Evolutionary conservation across 2,888 invertebrate genomes (phyloP), one percentile per base, ranked within the genome.

Genomic region (Tipula helvola): DNA sequence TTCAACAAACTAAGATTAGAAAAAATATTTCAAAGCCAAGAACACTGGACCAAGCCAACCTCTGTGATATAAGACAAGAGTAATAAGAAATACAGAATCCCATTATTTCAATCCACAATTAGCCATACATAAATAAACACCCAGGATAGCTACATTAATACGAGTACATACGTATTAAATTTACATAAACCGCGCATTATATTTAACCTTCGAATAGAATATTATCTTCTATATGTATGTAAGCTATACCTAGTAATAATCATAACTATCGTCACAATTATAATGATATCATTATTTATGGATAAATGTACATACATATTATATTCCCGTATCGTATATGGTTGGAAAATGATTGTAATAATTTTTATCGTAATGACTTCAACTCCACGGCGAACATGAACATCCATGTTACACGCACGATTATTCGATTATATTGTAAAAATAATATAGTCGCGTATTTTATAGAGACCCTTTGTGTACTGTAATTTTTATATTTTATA

Each of bases 251-350:
- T 71, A n/a, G n/a, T n/a, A 28, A 28, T 28, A 28, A 71, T 71
- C 71, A 71, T 71, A 71, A 28, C 28, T 28, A 71, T 71, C 71
- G 71, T 71, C 18, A 18, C 71, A 71, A 71, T 71, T 71, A 71
- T 71, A 71, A 71, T 71, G 71, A 71, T 71, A 71, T 71, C 71
- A 71, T 71, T 71, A 71, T 71, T 71, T 71, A 71, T 71, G 57
- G 57, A 18, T 57, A 18, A 18, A 71, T 28, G 71, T 13, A 28
- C 0, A 28, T 28, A 28, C 13, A 28, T 28, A 28, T 1, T 28
- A 28, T 1, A 28, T 28, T 28, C 28, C 28, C 28, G 28, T 28
- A 28, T 1, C 28, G 16, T 16, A n/a, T 52, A 16, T 52, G 28
- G 71, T 71, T 71, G 71, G 28, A 71, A 71, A 18, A 28, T 28